Evolutionary conservation across 2,797 vertebrate species (phyloP).

Genomic region (Microctenopoma stevenorrisi): DNA sequence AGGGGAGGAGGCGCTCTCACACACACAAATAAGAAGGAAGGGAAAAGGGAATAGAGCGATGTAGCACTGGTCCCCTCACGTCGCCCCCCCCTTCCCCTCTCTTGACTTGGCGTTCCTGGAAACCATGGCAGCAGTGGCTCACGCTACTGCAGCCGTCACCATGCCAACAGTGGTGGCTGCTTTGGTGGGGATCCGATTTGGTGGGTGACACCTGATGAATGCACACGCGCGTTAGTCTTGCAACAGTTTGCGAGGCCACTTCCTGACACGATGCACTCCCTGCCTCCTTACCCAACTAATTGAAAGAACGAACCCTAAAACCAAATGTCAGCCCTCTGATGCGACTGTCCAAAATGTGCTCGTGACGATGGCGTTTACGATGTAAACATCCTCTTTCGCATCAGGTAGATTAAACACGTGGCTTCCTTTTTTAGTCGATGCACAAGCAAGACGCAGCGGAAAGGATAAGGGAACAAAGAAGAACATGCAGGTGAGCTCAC

Average conservation of each 20-base stretch:
- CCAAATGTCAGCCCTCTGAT: background rate
- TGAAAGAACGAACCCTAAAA: background rate
- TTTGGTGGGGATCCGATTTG: constrained; percentile 70
- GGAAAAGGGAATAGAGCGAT: constrained; percentile 60
- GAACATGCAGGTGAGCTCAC: constrained; percentile 46
- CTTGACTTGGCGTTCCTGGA: constrained; percentile 79
- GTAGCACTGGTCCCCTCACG: constrained; percentile 44
- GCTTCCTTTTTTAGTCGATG: no score
- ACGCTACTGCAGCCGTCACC: constrained; percentile 77
- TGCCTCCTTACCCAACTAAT: background rate
- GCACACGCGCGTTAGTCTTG: background rate
- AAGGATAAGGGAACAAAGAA: constrained; percentile 60
- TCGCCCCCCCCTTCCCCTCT: constrained; percentile 46
- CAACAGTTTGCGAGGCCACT: background rate
- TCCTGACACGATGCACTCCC: background rate
- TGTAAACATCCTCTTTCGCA: background rate
- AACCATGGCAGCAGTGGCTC: constrained; percentile 83
- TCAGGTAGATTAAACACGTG: no score
- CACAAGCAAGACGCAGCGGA: constrained; percentile 26
- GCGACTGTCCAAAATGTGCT: background rate
- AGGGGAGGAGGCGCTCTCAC: constrained; percentile 5
- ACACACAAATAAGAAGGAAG: constrained; percentile 27
- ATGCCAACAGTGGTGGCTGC: constrained; percentile 83
- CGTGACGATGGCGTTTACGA: no score
- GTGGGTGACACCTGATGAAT: constrained; percentile 78